Conservation (phyloP, 2,113 vertebrate species). For the Prochilodus magdalenae region DNA sequence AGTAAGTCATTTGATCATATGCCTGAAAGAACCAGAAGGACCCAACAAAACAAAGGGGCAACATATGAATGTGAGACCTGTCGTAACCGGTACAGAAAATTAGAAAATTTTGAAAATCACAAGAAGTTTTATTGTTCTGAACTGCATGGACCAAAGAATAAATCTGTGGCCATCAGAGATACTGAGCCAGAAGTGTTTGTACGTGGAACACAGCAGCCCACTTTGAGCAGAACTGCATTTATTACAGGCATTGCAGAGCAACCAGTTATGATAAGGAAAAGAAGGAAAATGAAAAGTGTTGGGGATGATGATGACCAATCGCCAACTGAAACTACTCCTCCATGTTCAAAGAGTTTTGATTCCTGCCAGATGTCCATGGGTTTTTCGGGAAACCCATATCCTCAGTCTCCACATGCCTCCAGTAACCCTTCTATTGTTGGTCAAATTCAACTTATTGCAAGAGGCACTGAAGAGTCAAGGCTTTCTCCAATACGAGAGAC, state of each 20-base stretch:
- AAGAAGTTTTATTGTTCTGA: constrained; percentile 99
- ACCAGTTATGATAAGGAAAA: constrained; percentile 89
- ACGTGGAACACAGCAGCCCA: constrained; percentile 76
- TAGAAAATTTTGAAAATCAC: constrained; percentile 98
- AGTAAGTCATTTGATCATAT: constrained; percentile 84
- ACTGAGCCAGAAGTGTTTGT: constrained; percentile 82
- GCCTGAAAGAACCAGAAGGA: constrained; percentile 86
- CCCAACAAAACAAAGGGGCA: constrained; percentile 89
- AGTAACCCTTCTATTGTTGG: constrained; percentile 75
- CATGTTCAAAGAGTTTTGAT: constrained; percentile 79
- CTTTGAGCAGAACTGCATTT: constrained; percentile 77
- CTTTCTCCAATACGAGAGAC: constrained; percentile 78
- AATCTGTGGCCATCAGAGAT: constrained; percentile 80
- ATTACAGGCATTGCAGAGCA: constrained; percentile 85
- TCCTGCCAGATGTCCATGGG: constrained; percentile 69
- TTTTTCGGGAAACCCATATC: constrained; percentile 64
- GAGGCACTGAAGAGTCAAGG: constrained; percentile 80
- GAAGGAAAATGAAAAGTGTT: constrained; percentile 98
- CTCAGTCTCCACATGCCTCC: constrained; percentile 72
- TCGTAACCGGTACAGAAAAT: constrained; percentile 92
- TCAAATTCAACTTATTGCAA: constrained; percentile 82
- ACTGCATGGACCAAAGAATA: constrained; percentile 96
- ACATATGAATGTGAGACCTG: constrained; percentile 99
- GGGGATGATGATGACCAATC: constrained; percentile 95
- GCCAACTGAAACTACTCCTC: constrained; percentile 80